These are phyloP conservation scores for Montipora efflorescens DNA, from an alignment of 64 coral and sea anemone species.

Conservation along the genomic window DNA sequence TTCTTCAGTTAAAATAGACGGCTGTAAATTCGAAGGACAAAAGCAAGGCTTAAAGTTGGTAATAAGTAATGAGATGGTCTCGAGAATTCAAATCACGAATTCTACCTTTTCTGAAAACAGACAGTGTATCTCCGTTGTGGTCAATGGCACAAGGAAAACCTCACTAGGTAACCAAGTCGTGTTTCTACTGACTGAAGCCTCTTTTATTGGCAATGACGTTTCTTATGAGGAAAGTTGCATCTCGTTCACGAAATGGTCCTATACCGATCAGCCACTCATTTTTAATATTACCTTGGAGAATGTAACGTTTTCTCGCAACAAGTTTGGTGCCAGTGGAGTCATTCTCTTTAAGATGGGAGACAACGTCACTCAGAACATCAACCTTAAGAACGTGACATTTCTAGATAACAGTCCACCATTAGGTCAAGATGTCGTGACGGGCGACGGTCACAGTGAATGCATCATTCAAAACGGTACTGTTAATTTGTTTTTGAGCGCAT, in stretches of 20 bases:
- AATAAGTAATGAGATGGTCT: not conserved
- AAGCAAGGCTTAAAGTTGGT: not conserved
- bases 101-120: constrained; percentile 20
- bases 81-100: constrained; percentile 1
- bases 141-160: no score
- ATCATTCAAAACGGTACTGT: not conserved
- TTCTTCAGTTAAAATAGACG: not conserved
- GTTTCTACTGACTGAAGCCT: no score
- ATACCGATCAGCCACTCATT: not conserved
- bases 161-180: no score
- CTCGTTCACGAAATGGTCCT: no score
- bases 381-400: constrained; percentile 16
- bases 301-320: constrained; percentile 25
- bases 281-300: constrained; percentile 23
- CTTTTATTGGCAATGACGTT: no score
- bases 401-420: not conserved
- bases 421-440: no score
- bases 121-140: constrained; percentile 6
- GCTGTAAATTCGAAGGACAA: not conserved
- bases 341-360: not conserved
- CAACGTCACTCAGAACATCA: not conserved
- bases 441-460: not conserved
- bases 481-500: no score
- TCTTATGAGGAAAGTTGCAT: no score
- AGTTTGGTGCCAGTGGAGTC: not conserved